Base-by-base conservation (phyloP, 2,797 vertebrate species). In the Coranthus polyacanthus region DNA sequence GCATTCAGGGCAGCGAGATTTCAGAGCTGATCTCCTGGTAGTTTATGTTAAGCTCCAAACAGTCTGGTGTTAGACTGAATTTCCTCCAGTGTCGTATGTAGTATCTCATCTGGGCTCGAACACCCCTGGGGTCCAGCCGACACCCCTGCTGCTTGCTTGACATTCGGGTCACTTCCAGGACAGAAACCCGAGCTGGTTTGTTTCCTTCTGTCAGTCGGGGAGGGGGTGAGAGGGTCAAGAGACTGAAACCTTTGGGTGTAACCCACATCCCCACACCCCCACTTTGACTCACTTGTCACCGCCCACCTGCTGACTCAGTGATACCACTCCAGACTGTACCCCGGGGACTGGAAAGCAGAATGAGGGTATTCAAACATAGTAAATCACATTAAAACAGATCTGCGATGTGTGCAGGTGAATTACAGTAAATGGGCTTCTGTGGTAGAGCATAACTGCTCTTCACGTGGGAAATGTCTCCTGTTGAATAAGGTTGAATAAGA, bases 171-270 rank as follows among this genome's bases (percentile, higher is more conserved):
- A 85, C 69, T 78, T 87, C 66, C 81, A 75, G 69, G 70, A 17
- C 45, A 77, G 92, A 89, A 92, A 93, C 78, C 38, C 26, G 87
- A 92, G 85, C 80, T 52, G 17, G 53, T 53, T 74, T 88, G 84
- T 93, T 88, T 85, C 88, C 58, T 61, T 77, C 67, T 71, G 74
- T 74, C 79, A 53, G 58, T 78, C 60, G 57, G 65, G 67, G 3
- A 41, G 42, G 15, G 20, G 29, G 9, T 9, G 20, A 2, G 56
- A 26, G 37, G 60, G 69, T 67, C 58, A 47, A 12, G 45, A 24
- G 67, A 56, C 77, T 22, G 45, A 67, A 70, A 78, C 69, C 42
- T 24, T 60, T 59, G 45, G 32, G 36, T 42, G 22, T 22, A 16
- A 37, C 43, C 52, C 59, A 57, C 41, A 61, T 43, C 55, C 72